Percentiles rank a stretch among this genome's conserved stretches.
Conservation (phyloP, 2,113 vertebrate genomes). For the Cricetomys ansorgei region DNA sequence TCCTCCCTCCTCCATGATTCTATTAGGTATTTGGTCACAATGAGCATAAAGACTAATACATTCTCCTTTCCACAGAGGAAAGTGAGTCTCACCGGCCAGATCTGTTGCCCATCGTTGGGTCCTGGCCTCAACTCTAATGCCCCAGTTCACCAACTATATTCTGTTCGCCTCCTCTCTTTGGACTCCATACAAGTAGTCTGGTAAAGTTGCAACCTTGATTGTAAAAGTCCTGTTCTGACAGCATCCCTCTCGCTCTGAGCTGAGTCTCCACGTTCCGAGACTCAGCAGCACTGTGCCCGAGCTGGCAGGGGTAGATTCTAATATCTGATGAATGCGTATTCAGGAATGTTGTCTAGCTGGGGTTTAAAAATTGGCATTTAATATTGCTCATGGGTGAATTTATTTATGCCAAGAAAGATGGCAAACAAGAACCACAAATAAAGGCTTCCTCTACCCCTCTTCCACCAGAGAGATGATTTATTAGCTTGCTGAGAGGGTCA, state of each 20-base stretch:
- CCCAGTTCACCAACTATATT: neutral
- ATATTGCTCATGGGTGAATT: neutral
- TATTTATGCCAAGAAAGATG: neutral
- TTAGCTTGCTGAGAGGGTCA: neutral
- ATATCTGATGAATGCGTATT: neutral
- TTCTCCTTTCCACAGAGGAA: neutral
- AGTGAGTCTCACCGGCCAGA: neutral
- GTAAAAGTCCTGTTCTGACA: neutral
- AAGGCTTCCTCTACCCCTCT: neutral
- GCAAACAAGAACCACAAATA: neutral
- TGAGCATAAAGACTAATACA: neutral
- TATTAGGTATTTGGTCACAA: neutral
- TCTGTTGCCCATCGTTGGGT: neutral
- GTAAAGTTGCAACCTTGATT: no score
- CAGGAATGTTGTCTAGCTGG: neutral
- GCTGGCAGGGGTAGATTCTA: neutral
- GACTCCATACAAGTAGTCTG: neutral
- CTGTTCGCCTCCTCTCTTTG: neutral
- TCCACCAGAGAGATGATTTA: neutral
- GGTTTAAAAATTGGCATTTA: constrained; percentile 2
- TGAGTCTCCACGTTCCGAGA: neutral
- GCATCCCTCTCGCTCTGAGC: neutral
- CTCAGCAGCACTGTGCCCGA: no score
- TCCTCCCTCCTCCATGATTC: neutral
- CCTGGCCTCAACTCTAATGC: neutral